Percentiles rank a stretch among this genome's conserved stretches.
phyloP scores from a whole-genome alignment of 2,113 vertebrate genomes.

The Chloropsis hardwickii region DNA sequence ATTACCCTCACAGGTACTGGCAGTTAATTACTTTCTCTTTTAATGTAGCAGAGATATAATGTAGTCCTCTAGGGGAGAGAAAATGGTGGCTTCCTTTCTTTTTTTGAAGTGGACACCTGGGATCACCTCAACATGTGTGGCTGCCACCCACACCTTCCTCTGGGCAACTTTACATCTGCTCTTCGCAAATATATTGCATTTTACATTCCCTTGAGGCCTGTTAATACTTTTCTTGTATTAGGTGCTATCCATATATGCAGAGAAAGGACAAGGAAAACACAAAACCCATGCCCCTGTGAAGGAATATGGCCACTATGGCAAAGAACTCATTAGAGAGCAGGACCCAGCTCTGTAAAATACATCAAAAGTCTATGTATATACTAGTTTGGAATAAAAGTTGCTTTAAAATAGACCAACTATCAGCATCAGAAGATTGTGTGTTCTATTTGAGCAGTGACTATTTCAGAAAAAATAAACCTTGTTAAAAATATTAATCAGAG shows the following conservation, averaged over 20 bases:
- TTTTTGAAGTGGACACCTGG: neutral
- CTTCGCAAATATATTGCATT: neutral
- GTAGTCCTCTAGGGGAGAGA: neutral
- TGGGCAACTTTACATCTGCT: neutral
- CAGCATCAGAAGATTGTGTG: neutral
- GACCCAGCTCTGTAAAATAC: neutral
- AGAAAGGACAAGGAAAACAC: neutral
- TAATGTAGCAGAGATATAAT: neutral
- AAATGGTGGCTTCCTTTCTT: neutral
- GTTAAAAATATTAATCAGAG: slow-evolving; percentile 27
- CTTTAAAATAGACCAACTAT: neutral
- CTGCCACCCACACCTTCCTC: slow-evolving; percentile 3
- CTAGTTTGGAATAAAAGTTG: neutral
- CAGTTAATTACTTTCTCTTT: neutral
- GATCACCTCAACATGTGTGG: neutral
- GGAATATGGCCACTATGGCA: neutral
- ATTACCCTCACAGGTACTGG: neutral
- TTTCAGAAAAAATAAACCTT: slow-evolving; percentile 1
- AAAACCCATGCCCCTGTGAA: neutral
- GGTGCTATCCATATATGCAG: neutral
- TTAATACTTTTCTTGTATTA: neutral
- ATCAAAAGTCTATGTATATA: neutral
- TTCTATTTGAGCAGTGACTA: neutral
- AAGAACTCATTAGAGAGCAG: neutral
- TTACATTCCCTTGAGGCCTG: neutral